A percentile compares a stretch with the other conserved stretches of the same genome.
Conservation (phyloP, 2,113 vertebrate genomes). For the Callionymus lyra region DNA sequence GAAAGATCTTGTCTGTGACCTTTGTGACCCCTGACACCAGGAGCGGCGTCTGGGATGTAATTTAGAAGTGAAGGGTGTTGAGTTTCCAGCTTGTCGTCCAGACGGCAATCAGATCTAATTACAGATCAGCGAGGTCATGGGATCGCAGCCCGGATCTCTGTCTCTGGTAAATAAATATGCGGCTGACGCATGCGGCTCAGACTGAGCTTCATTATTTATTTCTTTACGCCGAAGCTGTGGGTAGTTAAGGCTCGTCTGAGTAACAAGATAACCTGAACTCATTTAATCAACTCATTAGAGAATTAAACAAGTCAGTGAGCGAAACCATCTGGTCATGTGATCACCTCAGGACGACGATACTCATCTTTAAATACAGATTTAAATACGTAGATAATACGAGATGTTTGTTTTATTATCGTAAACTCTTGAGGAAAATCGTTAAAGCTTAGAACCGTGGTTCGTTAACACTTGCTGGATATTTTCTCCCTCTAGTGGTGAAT, state of each 20-base stretch:
- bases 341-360: no score
- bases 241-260: slow-evolving; percentile 3
- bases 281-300: slow-evolving; percentile 26
- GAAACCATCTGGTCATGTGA: no score
- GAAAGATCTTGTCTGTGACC: no score
- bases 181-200: slow-evolving; percentile 32
- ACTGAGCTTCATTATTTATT: slow-evolving; percentile 53
- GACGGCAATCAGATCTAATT: slow-evolving; percentile 45
- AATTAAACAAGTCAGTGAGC: not conserved
- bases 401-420: no score
- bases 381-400: no score
- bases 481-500: slow-evolving; percentile 30
- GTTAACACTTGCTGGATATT: not conserved
- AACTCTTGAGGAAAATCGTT: not conserved
- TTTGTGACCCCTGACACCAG: not conserved
- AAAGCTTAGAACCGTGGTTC: not conserved
- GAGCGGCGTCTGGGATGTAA: slow-evolving; percentile 18
- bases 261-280: not conserved
- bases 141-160: no score
- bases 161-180: slow-evolving; percentile 17
- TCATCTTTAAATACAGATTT: no score
- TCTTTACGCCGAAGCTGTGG: slow-evolving; percentile 37
- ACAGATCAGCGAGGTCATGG: slow-evolving; percentile 28
- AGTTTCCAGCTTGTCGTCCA: slow-evolving; percentile 25
- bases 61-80: slow-evolving; percentile 37